Evolutionary conservation across 2,888 invertebrate genomes (phyloP).

Genomic region (Thera obeliscata): DNA sequence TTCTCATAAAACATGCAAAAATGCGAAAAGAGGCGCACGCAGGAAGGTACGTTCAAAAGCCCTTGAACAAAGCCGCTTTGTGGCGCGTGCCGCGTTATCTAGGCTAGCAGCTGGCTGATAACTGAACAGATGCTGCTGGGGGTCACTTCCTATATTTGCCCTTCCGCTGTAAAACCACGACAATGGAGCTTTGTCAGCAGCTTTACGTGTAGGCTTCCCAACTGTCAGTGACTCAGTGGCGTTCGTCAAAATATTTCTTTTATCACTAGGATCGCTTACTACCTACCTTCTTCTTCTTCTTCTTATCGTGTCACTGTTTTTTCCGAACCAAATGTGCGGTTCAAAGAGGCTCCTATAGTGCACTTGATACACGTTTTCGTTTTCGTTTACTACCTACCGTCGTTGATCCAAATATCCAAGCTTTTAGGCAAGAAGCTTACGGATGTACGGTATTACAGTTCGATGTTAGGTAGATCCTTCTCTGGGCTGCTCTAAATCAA

Average conservation of each 20-base stretch:
- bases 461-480: no score
- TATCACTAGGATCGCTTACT: no score
- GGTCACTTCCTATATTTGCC: constrained; percentile 40
- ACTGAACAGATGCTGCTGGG: constrained; percentile 35
- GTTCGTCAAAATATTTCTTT: neutral
- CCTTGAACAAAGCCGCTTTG: constrained; percentile 34
- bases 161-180: constrained; percentile 43
- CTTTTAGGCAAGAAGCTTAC: no score
- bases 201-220: neutral
- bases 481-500: no score
- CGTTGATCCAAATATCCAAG: no score
- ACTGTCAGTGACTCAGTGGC: neutral
- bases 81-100: constrained; percentile 35
- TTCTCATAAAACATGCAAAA: neutral
- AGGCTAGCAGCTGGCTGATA: constrained; percentile 39
- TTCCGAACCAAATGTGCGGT: no score
- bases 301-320: no score
- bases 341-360: no score
- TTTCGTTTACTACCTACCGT: no score
- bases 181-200: constrained; percentile 20
- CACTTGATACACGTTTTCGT: no score
- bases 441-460: no score
- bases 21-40: neutral
- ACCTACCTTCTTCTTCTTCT: no score
- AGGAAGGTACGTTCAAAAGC: constrained; percentile 10